Evolutionary conservation across 2,113 vertebrate species (phyloP).

Genomic region (Steatornis caripensis): DNA sequence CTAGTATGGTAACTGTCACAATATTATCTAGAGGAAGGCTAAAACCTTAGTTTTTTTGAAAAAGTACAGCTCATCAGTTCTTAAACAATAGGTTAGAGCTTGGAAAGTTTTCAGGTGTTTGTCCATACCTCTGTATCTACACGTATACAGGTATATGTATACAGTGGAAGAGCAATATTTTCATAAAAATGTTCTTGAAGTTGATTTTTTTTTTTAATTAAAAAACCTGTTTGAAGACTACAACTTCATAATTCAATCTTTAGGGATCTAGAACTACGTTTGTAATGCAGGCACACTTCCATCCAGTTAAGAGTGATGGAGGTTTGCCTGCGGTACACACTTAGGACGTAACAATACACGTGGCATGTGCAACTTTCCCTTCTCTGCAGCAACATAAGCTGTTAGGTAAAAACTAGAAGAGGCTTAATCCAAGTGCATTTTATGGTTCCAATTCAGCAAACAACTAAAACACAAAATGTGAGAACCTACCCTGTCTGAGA

Average conservation of each 20-base stretch:
- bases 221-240: not conserved
- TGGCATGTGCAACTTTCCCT: not conserved
- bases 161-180: not conserved
- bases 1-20: not conserved
- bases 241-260: not conserved
- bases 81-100: not conserved
- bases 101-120: not conserved
- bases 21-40: not conserved
- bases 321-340: not conserved
- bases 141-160: not conserved
- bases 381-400: not conserved
- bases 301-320: not conserved
- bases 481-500: not conserved
- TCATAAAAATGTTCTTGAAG: not conserved
- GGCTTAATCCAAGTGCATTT: not conserved
- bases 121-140: not conserved
- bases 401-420: not conserved
- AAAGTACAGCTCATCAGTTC: not conserved
- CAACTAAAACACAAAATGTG: not conserved
- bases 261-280: not conserved
- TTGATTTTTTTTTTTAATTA: not conserved
- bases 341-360: not conserved
- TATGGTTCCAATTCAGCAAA: not conserved
- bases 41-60: not conserved
- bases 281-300: not conserved